These are phyloP conservation scores for Myzus persicae DNA, from an alignment of 1,140 invertebrate species.

Conservation along the genomic window DNA sequence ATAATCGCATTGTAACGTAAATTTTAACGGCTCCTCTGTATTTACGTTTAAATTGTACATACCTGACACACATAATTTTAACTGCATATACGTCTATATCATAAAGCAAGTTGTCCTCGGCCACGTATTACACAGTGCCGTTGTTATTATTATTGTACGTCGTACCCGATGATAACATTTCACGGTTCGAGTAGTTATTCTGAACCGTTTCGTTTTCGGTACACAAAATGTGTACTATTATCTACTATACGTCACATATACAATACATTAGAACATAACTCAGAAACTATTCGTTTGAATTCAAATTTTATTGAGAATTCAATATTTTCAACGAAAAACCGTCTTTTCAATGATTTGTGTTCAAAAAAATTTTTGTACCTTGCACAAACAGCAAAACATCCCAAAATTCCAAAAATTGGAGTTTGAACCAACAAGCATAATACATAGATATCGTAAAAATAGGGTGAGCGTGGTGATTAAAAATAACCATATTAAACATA, in stretches of 20 bases:
- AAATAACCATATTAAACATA: neutral
- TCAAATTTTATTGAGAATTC: neutral
- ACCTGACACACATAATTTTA: neutral
- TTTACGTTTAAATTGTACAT: neutral
- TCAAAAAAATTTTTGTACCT: too few species aligned
- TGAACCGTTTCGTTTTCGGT: neutral
- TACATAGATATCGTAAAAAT: neutral
- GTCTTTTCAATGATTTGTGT: neutral
- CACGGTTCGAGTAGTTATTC: neutral
- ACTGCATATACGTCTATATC: neutral
- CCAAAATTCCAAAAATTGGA: neutral
- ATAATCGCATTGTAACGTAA: neutral
- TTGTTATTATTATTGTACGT: neutral
- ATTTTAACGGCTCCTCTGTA: neutral
- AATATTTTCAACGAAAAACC: neutral
- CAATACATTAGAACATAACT: neutral
- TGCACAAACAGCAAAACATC: fast-evolving
- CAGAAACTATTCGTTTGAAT: neutral
- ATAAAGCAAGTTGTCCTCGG: neutral
- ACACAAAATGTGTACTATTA: neutral
- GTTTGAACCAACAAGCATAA: neutral
- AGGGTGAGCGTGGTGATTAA: neutral
- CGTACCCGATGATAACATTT: neutral
- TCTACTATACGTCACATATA: neutral
- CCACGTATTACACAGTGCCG: neutral